phyloP scores from a whole-genome alignment of 2,888 invertebrate species.

The Rhogogaster chlorosoma region DNA sequence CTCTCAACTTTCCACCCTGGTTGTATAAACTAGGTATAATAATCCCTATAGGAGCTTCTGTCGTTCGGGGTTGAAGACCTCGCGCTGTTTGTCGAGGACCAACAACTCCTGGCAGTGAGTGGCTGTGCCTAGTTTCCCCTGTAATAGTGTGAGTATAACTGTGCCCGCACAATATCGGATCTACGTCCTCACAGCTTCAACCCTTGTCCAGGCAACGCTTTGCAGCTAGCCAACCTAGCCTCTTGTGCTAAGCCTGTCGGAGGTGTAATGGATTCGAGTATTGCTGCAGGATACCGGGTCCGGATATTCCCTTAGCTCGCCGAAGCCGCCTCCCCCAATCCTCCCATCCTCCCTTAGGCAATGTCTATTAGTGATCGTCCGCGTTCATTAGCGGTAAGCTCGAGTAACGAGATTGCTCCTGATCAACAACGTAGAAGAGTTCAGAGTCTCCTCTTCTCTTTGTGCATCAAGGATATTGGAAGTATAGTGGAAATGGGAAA shows the following conservation, averaged over 20 bases:
- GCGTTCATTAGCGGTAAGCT: constrained; percentile 40
- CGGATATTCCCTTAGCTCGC: constrained; percentile 15
- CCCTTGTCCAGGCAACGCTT: constrained; percentile 26
- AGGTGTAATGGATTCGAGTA: constrained; percentile 41
- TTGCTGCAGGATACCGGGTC: background rate
- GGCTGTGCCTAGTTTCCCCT: background rate
- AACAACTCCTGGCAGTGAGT: constrained; percentile 19
- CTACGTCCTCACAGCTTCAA: constrained; percentile 19
- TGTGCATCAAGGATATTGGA: background rate
- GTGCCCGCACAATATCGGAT: constrained; percentile 14
- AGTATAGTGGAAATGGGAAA: background rate
- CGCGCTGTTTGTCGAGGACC: constrained; percentile 31
- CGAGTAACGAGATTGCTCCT: constrained; percentile 43
- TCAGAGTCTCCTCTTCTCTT: background rate
- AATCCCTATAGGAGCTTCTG: constrained; percentile 20
- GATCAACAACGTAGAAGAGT: constrained; percentile 5
- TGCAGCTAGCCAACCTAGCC: background rate
- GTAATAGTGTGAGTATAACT: background rate
- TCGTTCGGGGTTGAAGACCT: constrained; percentile 12
- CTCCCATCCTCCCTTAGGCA: background rate
- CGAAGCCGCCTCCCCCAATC: constrained; percentile 1
- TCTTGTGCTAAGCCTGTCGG: constrained; percentile 15
- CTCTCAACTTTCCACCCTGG: background rate
- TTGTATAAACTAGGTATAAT: constrained; percentile 24
- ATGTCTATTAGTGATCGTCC: constrained; percentile 45